Evolutionary conservation across 64 coral and sea anemone species (phyloP).

Genomic region (Montipora efflorescens): DNA sequence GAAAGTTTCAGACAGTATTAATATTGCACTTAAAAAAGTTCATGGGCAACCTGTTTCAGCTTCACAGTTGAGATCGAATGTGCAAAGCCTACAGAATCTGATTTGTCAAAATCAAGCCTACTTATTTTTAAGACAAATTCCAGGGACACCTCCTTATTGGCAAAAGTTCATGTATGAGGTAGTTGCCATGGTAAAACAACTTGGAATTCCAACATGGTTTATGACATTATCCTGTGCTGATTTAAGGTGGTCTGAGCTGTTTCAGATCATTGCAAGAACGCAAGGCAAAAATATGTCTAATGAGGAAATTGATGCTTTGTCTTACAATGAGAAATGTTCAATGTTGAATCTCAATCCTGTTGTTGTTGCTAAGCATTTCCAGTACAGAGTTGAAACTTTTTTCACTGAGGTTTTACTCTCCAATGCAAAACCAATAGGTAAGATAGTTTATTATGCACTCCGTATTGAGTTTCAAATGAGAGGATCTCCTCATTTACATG

Average conservation of each 20-base stretch:
- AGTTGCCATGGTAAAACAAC: conserved; percentile 40
- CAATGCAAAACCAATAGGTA: conserved; percentile 59
- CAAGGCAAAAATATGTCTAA: conserved; percentile 33
- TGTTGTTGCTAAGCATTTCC: conserved; percentile 52
- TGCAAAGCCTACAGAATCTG: conserved; percentile 57
- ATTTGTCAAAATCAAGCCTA: conserved; percentile 78
- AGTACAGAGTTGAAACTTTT: conserved; percentile 50
- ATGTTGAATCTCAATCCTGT: conserved; percentile 47
- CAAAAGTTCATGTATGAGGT: conserved; percentile 49
- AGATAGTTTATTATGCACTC: conserved; percentile 71
- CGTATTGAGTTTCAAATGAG: conserved; percentile 64
- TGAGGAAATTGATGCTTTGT: conserved; percentile 38
- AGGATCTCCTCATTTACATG: conserved; percentile 43
- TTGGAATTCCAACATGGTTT: conserved; percentile 48
- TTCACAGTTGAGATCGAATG: conserved; percentile 47
- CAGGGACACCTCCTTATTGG: conserved; percentile 70
- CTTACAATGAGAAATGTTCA: conserved; percentile 44
- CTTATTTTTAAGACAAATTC: conserved; percentile 71
- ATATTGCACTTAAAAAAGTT: conserved; percentile 57
- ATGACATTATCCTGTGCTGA: conserved; percentile 53
- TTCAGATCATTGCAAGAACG: conserved; percentile 39
- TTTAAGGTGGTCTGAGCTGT: conserved; percentile 38
- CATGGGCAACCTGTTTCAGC: conserved; percentile 68
- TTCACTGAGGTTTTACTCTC: conserved; percentile 38
- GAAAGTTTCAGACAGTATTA: conserved; percentile 50